Evolutionary conservation across 1,140 invertebrate genomes (phyloP).

Genomic region (Aphaenogaster rudis): DNA sequence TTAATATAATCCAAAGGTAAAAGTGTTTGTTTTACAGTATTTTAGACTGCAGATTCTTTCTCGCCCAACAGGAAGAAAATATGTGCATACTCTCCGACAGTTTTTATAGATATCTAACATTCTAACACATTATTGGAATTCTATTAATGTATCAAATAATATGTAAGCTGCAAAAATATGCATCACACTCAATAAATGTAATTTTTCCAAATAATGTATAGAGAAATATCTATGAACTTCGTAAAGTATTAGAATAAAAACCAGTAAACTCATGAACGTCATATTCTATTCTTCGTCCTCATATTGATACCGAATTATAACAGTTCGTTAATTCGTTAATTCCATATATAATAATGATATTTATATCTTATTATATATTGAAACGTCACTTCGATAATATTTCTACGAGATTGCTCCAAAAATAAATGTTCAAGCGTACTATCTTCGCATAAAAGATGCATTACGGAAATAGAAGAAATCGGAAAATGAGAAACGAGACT

Average conservation of each 20-base stretch:
- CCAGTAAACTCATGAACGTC: neutral
- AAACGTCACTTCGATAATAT: neutral
- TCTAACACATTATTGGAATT: neutral
- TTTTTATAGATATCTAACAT: neutral
- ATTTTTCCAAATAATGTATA: neutral
- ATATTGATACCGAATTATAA: neutral
- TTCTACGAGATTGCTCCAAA: neutral
- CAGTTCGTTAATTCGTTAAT: neutral
- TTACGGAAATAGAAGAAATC: neutral
- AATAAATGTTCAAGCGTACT: neutral
- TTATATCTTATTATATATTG: neutral
- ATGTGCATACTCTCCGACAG: neutral
- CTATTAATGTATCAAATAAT: neutral
- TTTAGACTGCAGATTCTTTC: neutral
- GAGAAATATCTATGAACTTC: neutral
- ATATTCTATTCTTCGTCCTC: too few relatives aligned
- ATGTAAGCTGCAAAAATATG: neutral
- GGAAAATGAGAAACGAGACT: neutral
- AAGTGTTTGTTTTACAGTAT: neutral
- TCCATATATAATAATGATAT: neutral
- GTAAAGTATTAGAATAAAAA: neutral
- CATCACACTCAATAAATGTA: neutral
- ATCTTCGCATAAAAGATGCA: neutral
- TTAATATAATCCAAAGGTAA: neutral
- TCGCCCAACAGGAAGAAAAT: neutral